These are phyloP conservation scores for Aplodontia rufa DNA, from an alignment of 2,113 vertebrate species.

Conservation along the genomic window DNA sequence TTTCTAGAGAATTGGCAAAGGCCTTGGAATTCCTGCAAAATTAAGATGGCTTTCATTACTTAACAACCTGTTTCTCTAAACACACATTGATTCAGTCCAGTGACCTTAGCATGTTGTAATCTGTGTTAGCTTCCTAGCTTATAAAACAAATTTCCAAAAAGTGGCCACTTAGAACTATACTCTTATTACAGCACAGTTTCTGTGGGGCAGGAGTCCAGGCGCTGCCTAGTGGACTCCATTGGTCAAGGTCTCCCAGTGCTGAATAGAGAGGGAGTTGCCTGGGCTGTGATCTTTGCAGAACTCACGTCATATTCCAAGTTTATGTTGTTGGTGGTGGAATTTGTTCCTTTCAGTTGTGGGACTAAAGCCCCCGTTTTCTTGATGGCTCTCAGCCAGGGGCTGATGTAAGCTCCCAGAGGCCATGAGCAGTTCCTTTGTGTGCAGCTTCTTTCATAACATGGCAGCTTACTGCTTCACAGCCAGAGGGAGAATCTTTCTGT, in stretches of 20 bases:
- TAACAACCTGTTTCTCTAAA: background rate
- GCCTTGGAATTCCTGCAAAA: background rate
- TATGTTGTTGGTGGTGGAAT: background rate
- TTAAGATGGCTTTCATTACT: background rate
- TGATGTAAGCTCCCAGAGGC: background rate
- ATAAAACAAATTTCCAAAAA: background rate
- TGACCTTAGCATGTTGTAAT: background rate
- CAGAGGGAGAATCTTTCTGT: background rate
- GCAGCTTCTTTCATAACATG: background rate
- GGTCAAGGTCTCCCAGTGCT: background rate
- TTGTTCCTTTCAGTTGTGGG: background rate
- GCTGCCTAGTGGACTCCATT: background rate
- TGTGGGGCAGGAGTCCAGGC: background rate
- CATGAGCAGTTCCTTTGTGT: background rate
- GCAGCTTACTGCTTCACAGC: background rate
- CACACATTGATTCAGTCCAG: background rate
- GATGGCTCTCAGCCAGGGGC: background rate
- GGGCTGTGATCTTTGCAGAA: background rate
- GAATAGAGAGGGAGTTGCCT: background rate
- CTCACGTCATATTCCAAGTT: background rate
- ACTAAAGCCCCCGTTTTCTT: background rate
- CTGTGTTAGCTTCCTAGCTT: background rate
- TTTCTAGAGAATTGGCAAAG: background rate
- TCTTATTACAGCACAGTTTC: background rate
- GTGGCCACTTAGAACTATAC: background rate